Base-by-base conservation (phyloP, 2,888 invertebrate genomes). In the Agonopterix subpropinquella region DNA sequence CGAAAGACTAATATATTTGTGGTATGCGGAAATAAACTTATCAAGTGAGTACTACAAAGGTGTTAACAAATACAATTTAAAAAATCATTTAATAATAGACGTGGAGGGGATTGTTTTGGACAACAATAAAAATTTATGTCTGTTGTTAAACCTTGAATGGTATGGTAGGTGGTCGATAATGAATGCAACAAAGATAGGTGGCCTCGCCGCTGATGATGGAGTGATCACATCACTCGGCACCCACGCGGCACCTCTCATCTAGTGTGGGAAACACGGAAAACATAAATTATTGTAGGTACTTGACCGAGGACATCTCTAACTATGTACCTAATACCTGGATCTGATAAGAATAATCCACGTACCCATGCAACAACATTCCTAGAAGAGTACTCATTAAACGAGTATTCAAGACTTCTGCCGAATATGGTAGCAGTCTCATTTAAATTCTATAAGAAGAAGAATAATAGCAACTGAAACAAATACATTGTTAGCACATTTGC, bases 401-500 rank as follows among this genome's bases (percentile, higher is more conserved):
- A 28, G 28, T 28, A 28, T 28, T 28, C 28, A 28, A 28, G 28
- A 28, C 28, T 28, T 28, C 5, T 28, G 28, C 28, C 28, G 28
- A 28, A 28, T 28, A 28, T 5, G 28, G 28, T 5, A 28, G 28
- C 28, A 28, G 28, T 28, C 28, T 28, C 28, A 28, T 28, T 28
- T 28, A 28, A 28, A 28, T 28, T 28, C 28, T 28, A 28, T 39
- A 11, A 39, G n/a, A 39, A 39, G 11, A 39, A 11, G 39, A 39
- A 39, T n/a, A 39, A 39, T 39, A 39, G 39, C 10, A 39, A 39
- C 11, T 39, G 39, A 39, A 39, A 39, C 39, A 39, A 39, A 75
- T 70, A 72, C 73, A 78, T 80, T 80, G 75, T 80, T 73, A 69
- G 71, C 65, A 67, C 70, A 74, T 74, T 77, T 71, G 77, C 79